These are phyloP conservation scores for Plagodis dolabraria DNA, from an alignment of 2,888 invertebrate genomes.

Conservation along the genomic window DNA sequence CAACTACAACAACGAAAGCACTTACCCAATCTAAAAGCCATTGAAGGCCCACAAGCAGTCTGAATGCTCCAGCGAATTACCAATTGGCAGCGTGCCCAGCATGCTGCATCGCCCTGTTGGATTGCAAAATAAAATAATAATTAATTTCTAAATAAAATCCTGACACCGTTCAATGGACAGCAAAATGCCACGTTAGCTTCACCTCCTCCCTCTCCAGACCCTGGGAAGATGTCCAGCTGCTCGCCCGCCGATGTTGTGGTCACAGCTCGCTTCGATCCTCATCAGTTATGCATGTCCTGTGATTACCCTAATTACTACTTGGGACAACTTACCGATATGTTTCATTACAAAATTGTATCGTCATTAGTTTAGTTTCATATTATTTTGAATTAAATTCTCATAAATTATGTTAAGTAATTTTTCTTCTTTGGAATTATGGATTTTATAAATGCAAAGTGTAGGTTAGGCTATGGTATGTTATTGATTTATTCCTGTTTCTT, in stretches of 20 bases:
- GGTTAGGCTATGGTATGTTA: too few relatives aligned
- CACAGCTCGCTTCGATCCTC: conserved; percentile 67
- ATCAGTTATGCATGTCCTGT: conserved; percentile 38
- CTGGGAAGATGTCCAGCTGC: conserved; percentile 66
- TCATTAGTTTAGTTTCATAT: conserved; percentile 10
- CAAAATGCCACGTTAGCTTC: background rate
- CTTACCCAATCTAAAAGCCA: too few relatives aligned
- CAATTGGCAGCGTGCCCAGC: too few relatives aligned
- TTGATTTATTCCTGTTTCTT: too few relatives aligned
- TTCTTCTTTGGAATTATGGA: too few relatives aligned
- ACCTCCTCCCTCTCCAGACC: conserved; percentile 19
- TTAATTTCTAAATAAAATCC: background rate
- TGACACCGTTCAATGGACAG: conserved; percentile 2
- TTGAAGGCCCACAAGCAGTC: too few relatives aligned
- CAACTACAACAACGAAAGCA: too few relatives aligned
- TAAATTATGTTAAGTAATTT: too few relatives aligned
- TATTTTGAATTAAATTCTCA: conserved; percentile 18
- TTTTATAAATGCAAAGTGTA: too few relatives aligned
- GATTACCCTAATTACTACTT: conserved; percentile 25
- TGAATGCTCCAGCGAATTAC: too few relatives aligned
- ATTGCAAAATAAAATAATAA: too few relatives aligned
- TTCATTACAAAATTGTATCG: conserved; percentile 63
- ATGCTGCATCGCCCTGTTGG: too few relatives aligned
- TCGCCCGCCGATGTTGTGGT: conserved; percentile 63
- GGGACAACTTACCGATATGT: conserved; percentile 44